These are phyloP conservation scores for Pseudochirops cupreus DNA, from an alignment of 2,797 vertebrate genomes.

Conservation along the genomic window DNA sequence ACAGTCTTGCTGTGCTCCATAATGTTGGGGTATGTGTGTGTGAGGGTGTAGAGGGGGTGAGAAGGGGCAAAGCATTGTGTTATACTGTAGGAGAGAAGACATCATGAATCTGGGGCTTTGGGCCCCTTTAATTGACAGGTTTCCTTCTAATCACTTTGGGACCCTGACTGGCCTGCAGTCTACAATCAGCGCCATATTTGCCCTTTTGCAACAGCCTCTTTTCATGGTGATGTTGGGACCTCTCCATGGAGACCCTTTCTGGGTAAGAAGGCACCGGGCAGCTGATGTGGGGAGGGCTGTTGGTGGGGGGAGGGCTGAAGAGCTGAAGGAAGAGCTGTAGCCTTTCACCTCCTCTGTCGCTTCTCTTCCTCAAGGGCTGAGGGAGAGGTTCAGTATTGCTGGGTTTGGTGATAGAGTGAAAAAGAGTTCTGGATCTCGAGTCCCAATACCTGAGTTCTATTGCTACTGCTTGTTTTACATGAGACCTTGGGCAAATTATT, in stretches of 20 bases:
- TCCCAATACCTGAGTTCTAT: not conserved
- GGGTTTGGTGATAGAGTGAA: not conserved
- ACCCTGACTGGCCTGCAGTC: conserved; percentile 95
- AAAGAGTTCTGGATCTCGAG: not conserved
- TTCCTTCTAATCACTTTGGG: conserved; percentile 94
- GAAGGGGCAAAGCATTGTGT: not conserved
- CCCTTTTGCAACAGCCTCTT: conserved; percentile 93
- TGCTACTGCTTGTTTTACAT: not conserved
- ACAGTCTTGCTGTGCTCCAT: not conserved
- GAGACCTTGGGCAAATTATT: not conserved
- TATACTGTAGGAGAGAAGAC: not conserved
- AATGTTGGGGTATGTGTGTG: not conserved
- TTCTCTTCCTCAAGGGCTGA: not conserved
- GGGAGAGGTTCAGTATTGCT: not conserved
- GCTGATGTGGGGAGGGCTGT: not conserved
- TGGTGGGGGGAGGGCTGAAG: not conserved
- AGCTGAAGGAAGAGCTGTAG: rapidly evolving
- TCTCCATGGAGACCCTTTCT: conserved; percentile 88
- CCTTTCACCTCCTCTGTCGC: not conserved
- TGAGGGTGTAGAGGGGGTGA: not conserved
- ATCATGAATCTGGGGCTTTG: rapidly evolving
- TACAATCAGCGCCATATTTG: conserved; percentile 92
- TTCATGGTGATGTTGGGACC: conserved; percentile 91
- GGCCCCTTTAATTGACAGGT: conserved; percentile 82
- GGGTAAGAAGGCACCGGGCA: conserved; percentile 84